phyloP scores from a whole-genome alignment of 2,797 vertebrate genomes.

The Oceanodroma leucorhoa region DNA sequence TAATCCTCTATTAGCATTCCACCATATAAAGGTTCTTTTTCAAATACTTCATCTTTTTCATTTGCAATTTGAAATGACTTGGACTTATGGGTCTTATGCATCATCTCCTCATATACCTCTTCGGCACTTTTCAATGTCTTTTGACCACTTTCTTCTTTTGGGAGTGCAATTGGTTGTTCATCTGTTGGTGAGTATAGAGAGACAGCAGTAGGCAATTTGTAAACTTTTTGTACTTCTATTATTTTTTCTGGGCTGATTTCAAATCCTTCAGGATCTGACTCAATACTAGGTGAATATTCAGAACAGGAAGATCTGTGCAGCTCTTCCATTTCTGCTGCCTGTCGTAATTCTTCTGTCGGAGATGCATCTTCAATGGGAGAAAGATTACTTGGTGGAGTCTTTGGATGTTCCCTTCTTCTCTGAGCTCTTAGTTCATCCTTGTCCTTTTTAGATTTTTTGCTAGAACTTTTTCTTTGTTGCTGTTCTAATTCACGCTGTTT shows the following conservation, averaged over 20 bases:
- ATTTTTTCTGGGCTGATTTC: constrained; percentile 89
- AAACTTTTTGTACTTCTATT: constrained; percentile 91
- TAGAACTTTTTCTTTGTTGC: constrained; percentile 84
- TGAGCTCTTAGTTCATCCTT: constrained; percentile 96
- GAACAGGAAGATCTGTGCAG: constrained; percentile 86
- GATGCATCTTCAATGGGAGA: constrained; percentile 89
- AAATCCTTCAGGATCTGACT: constrained; percentile 94
- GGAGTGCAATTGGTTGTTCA: constrained; percentile 74
- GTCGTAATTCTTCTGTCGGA: constrained; percentile 86
- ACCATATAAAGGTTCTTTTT: constrained; percentile 93
- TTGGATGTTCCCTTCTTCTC: constrained; percentile 90
- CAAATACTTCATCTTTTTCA: constrained; percentile 87
- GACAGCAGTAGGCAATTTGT: constrained; percentile 89
- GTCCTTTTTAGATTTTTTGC: constrained; percentile 96
- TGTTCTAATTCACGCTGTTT: constrained; percentile 87
- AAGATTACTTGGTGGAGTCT: constrained; percentile 95
- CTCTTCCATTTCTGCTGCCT: constrained; percentile 84
- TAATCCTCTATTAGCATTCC: constrained; percentile 98
- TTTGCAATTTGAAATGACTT: constrained; percentile 82
- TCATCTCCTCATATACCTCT: constrained; percentile 93
- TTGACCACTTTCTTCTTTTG: constrained; percentile 69
- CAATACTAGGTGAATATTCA: constrained; percentile 90
- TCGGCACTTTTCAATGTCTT: constrained; percentile 89
- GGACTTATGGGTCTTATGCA: constrained; percentile 86
- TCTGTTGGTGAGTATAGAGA: constrained; percentile 93